Evolutionary conservation across 1,140 invertebrate species (phyloP).

Genomic region (Rhopalosiphum maidis): DNA sequence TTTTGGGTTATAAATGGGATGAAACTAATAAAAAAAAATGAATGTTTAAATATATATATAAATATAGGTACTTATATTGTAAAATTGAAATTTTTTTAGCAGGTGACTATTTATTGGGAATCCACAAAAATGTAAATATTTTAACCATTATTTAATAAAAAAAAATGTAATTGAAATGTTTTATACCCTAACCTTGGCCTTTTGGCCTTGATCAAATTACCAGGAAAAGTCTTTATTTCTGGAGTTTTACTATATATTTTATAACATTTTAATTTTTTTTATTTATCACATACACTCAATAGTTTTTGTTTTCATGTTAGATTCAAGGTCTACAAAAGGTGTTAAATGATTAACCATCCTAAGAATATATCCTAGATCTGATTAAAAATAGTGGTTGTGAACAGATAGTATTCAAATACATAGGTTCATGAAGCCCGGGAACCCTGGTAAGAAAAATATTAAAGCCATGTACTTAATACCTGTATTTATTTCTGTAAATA

Average conservation of each 20-base stretch:
- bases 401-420: too few species aligned
- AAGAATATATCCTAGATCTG: not conserved
- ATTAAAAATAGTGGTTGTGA: too few species aligned
- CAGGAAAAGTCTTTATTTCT: not conserved
- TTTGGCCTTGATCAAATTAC: not conserved
- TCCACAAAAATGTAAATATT: not conserved
- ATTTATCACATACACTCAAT: not conserved
- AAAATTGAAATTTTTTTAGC: not conserved
- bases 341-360: not conserved
- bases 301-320: not conserved
- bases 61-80: not conserved
- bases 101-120: not conserved
- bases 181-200: too few species aligned
- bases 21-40: conserved; percentile 72
- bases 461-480: too few species aligned
- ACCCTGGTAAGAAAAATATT: too few species aligned
- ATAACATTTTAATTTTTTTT: not conserved
- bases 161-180: not conserved
- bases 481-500: too few species aligned
- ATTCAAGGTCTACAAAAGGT: not conserved
- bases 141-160: not conserved
- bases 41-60: not conserved
- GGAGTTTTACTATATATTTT: not conserved
- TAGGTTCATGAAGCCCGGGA: too few species aligned
- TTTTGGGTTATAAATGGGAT: conserved; percentile 97